Evolutionary conservation across 1,140 invertebrate genomes (phyloP), one percentile per base, ranked within the genome.

Genomic region (Pseudobourletiella spinata): DNA sequence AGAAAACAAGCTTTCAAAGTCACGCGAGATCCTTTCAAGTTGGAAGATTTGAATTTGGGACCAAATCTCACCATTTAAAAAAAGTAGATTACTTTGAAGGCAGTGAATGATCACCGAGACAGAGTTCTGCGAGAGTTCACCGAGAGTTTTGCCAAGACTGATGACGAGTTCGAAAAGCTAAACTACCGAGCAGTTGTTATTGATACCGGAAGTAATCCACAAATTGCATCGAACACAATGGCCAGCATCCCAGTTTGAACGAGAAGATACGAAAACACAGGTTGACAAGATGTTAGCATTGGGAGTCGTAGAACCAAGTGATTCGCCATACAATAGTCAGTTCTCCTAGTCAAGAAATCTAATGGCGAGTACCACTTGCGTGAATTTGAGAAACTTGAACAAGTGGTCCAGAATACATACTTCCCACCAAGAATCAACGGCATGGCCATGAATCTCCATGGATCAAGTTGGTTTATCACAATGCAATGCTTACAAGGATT

Each of bases 401-500:
- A 6, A n/a, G 61, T 59, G 1, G 28, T n/a, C 11, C 26, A 56
- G 1, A 46, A 61, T 26, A 39, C 48, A 1, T 65, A 51, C 24
- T 59, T 59, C 3, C 52, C 62, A 15, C 57, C 59, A 3, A 25
- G 28, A 1, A 56, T 65, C n/a, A 39, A 39, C 32, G 32, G n/a
- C 8, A 39, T 39, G 32, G 8, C 32, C 8, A 39, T 39, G 32
- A 11, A 8, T 8, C 32, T 39, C 8, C 32, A 39, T n/a, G 32
- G 32, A 39, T 46, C 63, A 20, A 39, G 39, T 14, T 61, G 50
- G 14, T 25, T 65, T n/a, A 51, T 28, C 0, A 61, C 50, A 2
- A 26, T 65, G 1, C 59, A 65, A 28, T 26, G 44, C 1, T 43
- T 48, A 6, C 54, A 56, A 44, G 64, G 59, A 3, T 65, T 55